These are phyloP conservation scores for Mesembrinibis cayennensis DNA, from an alignment of 2,113 vertebrate species.

Conservation along the genomic window DNA sequence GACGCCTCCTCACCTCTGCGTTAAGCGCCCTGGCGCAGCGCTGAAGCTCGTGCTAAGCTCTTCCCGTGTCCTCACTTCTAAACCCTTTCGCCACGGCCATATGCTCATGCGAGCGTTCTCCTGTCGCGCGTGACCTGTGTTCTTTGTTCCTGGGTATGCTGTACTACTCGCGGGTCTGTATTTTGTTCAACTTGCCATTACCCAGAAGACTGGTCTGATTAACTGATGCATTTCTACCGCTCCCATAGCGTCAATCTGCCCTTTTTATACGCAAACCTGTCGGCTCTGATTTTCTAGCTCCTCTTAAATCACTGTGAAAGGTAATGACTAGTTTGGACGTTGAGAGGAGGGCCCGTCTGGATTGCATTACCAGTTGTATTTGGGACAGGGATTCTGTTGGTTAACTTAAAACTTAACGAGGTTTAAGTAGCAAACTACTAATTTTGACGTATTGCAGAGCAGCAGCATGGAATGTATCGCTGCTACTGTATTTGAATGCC, in stretches of 20 bases:
- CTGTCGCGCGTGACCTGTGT: fast-evolving
- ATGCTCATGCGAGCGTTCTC: neutral
- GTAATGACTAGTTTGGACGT: neutral
- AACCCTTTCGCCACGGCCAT: neutral
- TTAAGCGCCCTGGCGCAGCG: neutral
- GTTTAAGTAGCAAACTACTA: neutral
- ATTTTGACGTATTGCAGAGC: neutral
- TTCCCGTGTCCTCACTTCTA: neutral
- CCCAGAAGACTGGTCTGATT: neutral
- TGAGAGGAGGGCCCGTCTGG: neutral
- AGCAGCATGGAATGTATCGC: neutral
- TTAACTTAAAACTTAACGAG: neutral
- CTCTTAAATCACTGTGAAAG: neutral
- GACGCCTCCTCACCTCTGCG: neutral
- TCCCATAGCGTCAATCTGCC: neutral
- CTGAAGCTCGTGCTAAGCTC: neutral
- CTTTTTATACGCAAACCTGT: neutral
- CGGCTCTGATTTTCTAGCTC: neutral
- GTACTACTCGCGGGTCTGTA: fast-evolving
- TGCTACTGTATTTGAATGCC: neutral
- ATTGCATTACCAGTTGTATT: neutral
- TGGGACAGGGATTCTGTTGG: neutral
- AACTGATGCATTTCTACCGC: neutral
- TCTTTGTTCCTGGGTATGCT: neutral
- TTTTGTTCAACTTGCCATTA: neutral